Base-by-base conservation (phyloP, 2,113 vertebrate species). In the Chloropsis cyanopogon region DNA sequence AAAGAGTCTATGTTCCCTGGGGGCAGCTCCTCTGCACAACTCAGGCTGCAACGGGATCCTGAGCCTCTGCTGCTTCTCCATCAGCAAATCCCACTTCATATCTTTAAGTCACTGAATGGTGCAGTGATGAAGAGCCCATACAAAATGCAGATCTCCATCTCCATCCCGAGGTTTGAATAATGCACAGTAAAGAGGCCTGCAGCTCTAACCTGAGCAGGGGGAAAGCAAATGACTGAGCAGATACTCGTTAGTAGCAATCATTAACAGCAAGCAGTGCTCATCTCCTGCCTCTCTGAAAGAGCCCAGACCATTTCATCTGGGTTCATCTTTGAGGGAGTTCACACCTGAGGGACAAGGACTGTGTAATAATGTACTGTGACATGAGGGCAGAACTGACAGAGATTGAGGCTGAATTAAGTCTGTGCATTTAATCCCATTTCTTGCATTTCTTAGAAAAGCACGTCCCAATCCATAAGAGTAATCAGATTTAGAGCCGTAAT, bases 231-330 rank as follows among this genome's bases (percentile, higher is more conserved):
- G 7, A 64, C 39, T 21, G 49, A 68, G 76, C 1, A 1, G 16
- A 19, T 12, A 6, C 49, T 64, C 2, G 0, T 63, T 35, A 87
- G 52, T 37, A 0, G 39, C 35, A 42, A 12, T 68, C 6, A 1
- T 46, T 47, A 87, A 50, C 15, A 69, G 68, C 16, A 24, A 73
- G 50, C 50, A 79, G 33, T 8, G n/a, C 6, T 65, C 46, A 61
- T 8, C 39, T 63, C 47, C n/a, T 73, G 20, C 35, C 52, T 39
- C 46, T 50, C 5, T 29, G 46, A 41, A 75, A 82, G 17, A 64
- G 39, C 31, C 29, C 54, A 37, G 14, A 57, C 11, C 44, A 60
- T 37, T 64, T 44, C 39, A 69, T 4, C 16, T 22, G 54, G 21
- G 46, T 25, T 77, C 50, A 61, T 49, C 54, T 70, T 25, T 49